phyloP scores from a whole-genome alignment of 2,888 invertebrate genomes.

The Chalcis sispes region DNA sequence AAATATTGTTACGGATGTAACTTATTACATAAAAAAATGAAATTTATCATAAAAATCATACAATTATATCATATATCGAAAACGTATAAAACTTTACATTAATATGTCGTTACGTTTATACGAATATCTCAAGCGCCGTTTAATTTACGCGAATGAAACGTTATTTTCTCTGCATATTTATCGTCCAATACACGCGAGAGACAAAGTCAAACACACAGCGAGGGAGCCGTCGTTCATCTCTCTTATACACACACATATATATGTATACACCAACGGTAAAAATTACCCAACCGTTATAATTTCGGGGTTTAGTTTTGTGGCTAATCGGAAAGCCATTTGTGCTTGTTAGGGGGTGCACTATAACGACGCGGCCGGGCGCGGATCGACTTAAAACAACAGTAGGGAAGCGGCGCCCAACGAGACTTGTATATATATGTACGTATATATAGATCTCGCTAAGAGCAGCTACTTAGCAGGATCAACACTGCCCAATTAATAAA shows the following conservation, averaged over 20 bases:
- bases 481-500: slow-evolving; percentile 70
- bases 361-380: no score
- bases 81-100: no score
- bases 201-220: background rate
- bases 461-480: slow-evolving; percentile 69
- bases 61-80: no score
- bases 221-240: background rate
- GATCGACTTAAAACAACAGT: slow-evolving; percentile 68
- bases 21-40: no score
- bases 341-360: no score
- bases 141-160: slow-evolving; percentile 12
- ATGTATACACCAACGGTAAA: no score
- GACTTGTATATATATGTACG: no score
- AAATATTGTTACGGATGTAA: no score
- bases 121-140: background rate
- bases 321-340: slow-evolving; percentile 55
- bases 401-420: slow-evolving; percentile 59
- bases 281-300: no score
- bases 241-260: background rate
- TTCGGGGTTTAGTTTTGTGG: slow-evolving; percentile 51
- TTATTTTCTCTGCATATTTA: slow-evolving; percentile 1
- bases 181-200: background rate
- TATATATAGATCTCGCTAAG: slow-evolving; percentile 28
- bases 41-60: no score
- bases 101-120: no score